A percentile compares a stretch with the other conserved stretches of the same genome.
These are phyloP conservation scores for Eidolon helvum DNA, from an alignment of 2,113 vertebrate species.

Conservation along the genomic window DNA sequence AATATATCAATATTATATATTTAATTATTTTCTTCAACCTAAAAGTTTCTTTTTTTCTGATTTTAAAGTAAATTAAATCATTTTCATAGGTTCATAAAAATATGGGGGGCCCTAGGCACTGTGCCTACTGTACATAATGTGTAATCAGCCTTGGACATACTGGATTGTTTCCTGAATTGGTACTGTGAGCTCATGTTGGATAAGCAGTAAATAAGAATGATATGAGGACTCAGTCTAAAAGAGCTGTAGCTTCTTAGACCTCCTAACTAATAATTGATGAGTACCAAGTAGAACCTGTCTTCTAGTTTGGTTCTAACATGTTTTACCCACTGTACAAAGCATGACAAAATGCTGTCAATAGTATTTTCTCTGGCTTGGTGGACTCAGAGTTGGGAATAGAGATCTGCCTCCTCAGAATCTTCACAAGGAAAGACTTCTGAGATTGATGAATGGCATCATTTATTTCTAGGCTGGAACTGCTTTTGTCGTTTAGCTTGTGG, in stretches of 20 bases:
- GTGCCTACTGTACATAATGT: background rate
- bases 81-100: background rate
- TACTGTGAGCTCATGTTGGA: background rate
- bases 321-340: background rate
- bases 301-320: background rate
- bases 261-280: background rate
- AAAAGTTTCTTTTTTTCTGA: background rate
- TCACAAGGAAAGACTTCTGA: background rate
- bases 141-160: background rate
- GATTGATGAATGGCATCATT: background rate
- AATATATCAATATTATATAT: background rate
- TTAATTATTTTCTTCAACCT: constrained; percentile 1
- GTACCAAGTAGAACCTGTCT: background rate
- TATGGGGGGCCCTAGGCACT: background rate
- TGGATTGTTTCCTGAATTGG: background rate
- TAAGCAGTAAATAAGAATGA: constrained; percentile 4
- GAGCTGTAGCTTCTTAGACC: background rate
- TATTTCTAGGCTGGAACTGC: background rate
- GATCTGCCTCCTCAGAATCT: constrained; percentile 14
- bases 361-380: constrained; percentile 26
- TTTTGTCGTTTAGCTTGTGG: constrained; percentile 5
- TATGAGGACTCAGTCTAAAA: background rate
- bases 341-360: background rate
- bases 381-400: background rate
- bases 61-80: constrained; percentile 21